Evolutionary conservation across 2,797 vertebrate species (phyloP).

Genomic region (Hylomyscus alleni): DNA sequence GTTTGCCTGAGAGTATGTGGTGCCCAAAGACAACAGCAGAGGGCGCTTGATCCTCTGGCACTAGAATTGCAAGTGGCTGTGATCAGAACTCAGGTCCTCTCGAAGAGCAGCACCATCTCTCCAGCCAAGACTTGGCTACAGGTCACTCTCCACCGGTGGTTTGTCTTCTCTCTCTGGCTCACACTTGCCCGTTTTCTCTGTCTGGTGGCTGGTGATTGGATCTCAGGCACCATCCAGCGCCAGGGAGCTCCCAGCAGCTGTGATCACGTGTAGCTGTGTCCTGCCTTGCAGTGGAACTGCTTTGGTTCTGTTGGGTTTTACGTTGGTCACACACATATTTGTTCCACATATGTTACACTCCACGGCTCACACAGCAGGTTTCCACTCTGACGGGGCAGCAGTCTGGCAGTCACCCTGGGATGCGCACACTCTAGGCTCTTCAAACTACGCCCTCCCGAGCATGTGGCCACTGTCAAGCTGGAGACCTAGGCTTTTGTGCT

Average conservation of each 20-base stretch:
- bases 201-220: not conserved
- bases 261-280: not conserved
- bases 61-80: not conserved
- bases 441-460: not conserved
- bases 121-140: too few relatives aligned
- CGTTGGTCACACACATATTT: not conserved
- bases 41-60: not conserved
- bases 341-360: not conserved
- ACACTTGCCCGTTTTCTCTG: not conserved
- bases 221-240: too few relatives aligned
- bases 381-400: not conserved
- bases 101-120: not conserved
- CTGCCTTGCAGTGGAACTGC: accelerated
- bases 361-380: too few relatives aligned
- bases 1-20: too few relatives aligned
- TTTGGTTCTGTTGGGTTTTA: not conserved
- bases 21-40: not conserved
- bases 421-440: not conserved
- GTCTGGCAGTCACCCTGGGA: not conserved
- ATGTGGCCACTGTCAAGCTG: not conserved
- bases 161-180: not conserved
- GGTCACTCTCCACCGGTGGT: accelerated
- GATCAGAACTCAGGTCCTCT: not conserved
- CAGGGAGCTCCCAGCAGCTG: not conserved
- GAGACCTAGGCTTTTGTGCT: not conserved